Evolutionary conservation across 2,113 vertebrate genomes (phyloP).

Genomic region (Cricetomys ansorgei): DNA sequence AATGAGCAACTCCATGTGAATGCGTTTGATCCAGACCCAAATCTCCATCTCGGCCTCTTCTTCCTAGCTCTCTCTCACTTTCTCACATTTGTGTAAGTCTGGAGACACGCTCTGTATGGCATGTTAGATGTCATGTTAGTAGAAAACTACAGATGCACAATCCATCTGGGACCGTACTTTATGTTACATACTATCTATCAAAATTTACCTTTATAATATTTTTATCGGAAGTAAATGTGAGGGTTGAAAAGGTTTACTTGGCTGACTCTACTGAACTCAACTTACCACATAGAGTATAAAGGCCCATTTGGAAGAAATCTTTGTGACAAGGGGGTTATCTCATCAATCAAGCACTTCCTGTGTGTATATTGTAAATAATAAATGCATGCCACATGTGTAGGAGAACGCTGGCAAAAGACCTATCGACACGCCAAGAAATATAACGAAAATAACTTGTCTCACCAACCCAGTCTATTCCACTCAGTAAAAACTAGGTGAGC

Average conservation of each 20-base stretch:
- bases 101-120: not conserved
- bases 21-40: not conserved
- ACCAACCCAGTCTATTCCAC: constrained; percentile 41
- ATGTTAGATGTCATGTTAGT: not conserved
- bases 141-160: constrained; percentile 30
- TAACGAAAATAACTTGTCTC: constrained; percentile 53
- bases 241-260: constrained; percentile 62
- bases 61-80: not conserved
- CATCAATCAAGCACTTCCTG: constrained; percentile 71
- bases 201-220: constrained; percentile 48
- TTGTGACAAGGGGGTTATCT: constrained; percentile 67
- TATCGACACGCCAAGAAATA: constrained; percentile 47
- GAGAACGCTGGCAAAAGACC: constrained; percentile 66
- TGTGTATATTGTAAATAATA: constrained; percentile 76
- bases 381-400: constrained; percentile 72
- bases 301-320: constrained; percentile 73
- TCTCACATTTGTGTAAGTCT: not conserved
- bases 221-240: constrained; percentile 58
- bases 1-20: not conserved
- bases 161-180: not conserved
- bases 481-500: constrained; percentile 55
- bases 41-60: not conserved
- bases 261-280: constrained; percentile 48
- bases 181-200: not conserved
- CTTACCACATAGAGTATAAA: constrained; percentile 55